phyloP scores from a whole-genome alignment of 2,113 vertebrate genomes.

The Odontophorus gujanensis region DNA sequence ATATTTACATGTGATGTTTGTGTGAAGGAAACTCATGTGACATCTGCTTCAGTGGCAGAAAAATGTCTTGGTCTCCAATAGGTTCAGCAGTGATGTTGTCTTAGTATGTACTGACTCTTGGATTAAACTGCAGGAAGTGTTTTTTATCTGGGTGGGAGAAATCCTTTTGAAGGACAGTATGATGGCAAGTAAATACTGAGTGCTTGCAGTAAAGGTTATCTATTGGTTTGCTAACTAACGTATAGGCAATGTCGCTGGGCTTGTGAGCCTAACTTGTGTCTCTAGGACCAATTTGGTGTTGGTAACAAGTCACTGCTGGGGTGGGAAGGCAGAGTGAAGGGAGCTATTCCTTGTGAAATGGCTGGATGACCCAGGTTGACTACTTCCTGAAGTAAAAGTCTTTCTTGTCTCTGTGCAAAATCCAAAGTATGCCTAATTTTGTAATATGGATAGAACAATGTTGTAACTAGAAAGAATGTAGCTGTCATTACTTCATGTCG shows the following conservation, averaged over 20 bases:
- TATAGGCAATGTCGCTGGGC: not conserved
- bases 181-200: not conserved
- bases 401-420: slow-evolving; percentile 72
- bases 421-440: slow-evolving; percentile 73
- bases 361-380: slow-evolving; percentile 32
- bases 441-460: slow-evolving; percentile 63
- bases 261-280: not conserved
- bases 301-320: not conserved
- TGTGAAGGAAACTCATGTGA: slow-evolving; percentile 68
- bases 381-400: slow-evolving; percentile 67
- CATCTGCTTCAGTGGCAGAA: slow-evolving; percentile 58
- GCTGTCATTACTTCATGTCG: slow-evolving; percentile 63
- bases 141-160: slow-evolving; percentile 29
- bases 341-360: not conserved
- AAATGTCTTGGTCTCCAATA: slow-evolving; percentile 57
- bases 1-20: slow-evolving; percentile 66
- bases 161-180: not conserved
- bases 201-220: not conserved
- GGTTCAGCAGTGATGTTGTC: slow-evolving; percentile 65
- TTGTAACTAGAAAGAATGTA: slow-evolving; percentile 69
- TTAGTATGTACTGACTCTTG: slow-evolving; percentile 54
- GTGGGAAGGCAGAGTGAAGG: not conserved
- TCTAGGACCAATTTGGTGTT: not conserved
- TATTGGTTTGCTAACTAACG: not conserved
- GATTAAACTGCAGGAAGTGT: slow-evolving; percentile 56